Evolutionary conservation across 2,888 invertebrate genomes (phyloP), one percentile per base, ranked within the genome.

Genomic region (Scaptomyza tumidula): DNA sequence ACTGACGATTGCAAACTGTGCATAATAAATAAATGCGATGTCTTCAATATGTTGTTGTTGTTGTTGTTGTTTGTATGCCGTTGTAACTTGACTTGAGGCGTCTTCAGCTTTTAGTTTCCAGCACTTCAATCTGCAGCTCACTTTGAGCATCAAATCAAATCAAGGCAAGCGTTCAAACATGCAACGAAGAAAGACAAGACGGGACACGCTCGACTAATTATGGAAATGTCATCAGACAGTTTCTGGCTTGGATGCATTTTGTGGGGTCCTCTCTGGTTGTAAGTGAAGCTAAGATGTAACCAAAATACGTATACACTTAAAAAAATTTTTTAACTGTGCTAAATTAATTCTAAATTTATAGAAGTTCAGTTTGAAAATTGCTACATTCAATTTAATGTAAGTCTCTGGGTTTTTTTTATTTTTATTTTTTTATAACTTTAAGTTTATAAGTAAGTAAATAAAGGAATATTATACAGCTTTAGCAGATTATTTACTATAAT

Each of bases 201-300:
- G 83, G 61, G 83, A 86, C 71, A 78, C 78, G 89, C 83, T 90
- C 80, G 88, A 89, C 87, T 88, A 88, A 88, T 88, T 88, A 88
- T 86, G 86, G 76, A 88, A 89, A 88, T 89, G 87, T 89, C 88
- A 89, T 79, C 88, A 79, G 88, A 71, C 83, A 24, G 39, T 39
- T 39, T 39, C 39, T 39, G 39, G 39, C 9, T 39, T 39, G 39
- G 39, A 14, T 35, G 6, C 39, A 3, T 39, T 39, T 39, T 39
- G 39, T 39, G 39, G 39, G 39, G 39, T 39, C 39, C 3, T 39
- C 39, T 39, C 14, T 9, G 39, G 39, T 1, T 14, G 14, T 37
- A 39, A 39, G 39, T 39, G 14, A 14, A 14, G 39, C 14, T 39
- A 39, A 39, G 14, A 39, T 39, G 39, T 14, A 39, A 14, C 14